Evolutionary conservation across 2,113 vertebrate species (phyloP).

Genomic region (Chauna torquata): DNA sequence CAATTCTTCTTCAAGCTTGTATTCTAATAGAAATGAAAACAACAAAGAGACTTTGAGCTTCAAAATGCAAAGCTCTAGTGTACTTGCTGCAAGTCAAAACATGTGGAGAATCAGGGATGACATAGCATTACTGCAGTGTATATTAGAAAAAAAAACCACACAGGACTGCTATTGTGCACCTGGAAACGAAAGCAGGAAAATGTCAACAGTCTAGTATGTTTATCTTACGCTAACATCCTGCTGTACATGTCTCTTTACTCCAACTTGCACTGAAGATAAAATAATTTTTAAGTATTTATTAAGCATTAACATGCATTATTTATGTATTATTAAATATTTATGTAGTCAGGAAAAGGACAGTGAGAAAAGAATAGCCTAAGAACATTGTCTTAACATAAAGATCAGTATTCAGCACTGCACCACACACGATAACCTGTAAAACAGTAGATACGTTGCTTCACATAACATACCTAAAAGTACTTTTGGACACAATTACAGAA

Average conservation of each 20-base stretch:
- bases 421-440: no score
- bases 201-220: neutral
- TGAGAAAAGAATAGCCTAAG: neutral
- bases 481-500: neutral
- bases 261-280: neutral
- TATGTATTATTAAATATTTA: neutral
- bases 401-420: neutral
- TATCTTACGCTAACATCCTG: neutral
- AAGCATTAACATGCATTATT: neutral
- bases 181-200: neutral
- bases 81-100: neutral
- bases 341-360: neutral
- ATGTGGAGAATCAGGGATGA: neutral
- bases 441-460: neutral
- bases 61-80: neutral
- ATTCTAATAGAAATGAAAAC: conserved; percentile 9
- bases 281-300: no score
- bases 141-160: neutral
- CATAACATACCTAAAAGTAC: neutral
- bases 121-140: neutral
- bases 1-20: neutral
- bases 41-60: neutral
- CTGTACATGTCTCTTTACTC: neutral
- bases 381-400: neutral
- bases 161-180: neutral